Percentiles rank a stretch among this genome's conserved stretches.
Conservation (phyloP, 2,113 vertebrate genomes). For the human (Homo sapiens) region DNA sequence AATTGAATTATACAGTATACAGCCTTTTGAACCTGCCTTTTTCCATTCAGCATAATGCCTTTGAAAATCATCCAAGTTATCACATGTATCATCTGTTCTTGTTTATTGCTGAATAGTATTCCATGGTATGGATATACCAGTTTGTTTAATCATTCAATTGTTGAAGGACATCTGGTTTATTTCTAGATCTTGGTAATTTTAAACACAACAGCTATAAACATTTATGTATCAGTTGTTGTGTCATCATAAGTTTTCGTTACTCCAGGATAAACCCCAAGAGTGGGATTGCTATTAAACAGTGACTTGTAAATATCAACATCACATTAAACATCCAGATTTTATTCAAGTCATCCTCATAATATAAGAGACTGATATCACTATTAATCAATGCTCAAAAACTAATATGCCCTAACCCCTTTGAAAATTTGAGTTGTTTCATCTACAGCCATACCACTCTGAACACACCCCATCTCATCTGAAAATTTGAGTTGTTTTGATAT, state of each 20-base stretch:
- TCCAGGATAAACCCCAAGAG: background rate
- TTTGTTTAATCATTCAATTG: background rate
- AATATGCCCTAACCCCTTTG: background rate
- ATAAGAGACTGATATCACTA: background rate
- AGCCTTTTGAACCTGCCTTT: background rate
- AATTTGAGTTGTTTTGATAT: background rate
- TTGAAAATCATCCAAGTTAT: background rate
- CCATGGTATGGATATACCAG: no score
- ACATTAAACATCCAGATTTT: background rate
- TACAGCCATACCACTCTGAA: no score
- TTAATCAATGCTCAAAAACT: background rate
- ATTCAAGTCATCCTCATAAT: background rate
- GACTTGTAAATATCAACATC: background rate
- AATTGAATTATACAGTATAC: background rate
- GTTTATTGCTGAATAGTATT: background rate
- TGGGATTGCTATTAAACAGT: background rate
- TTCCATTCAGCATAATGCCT: background rate
- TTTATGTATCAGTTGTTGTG: background rate
- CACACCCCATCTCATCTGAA: no score
- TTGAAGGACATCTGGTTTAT: background rate
- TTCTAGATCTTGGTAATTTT: background rate
- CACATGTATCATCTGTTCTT: background rate
- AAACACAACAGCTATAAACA: background rate
- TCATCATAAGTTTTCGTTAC: background rate
- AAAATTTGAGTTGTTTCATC: background rate